Evolutionary conservation across 2,888 invertebrate genomes (phyloP).

Genomic region (Gymnosoma rotundatum): DNA sequence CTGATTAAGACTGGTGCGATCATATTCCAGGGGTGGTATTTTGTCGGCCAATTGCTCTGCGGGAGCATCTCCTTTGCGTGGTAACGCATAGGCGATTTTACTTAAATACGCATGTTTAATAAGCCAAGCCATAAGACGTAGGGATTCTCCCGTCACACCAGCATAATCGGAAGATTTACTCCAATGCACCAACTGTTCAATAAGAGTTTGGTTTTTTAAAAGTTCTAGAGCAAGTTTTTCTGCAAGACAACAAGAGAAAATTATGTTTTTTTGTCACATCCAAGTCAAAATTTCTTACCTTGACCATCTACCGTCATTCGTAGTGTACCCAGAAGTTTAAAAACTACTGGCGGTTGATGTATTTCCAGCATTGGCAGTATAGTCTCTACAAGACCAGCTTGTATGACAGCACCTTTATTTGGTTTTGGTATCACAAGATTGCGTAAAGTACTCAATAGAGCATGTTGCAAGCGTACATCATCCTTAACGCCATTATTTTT

Average conservation of each 20-base stretch:
- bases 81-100: constrained; percentile 79
- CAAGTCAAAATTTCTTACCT: constrained; percentile 71
- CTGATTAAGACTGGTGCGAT: constrained; percentile 79
- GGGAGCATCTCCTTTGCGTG: constrained; percentile 79
- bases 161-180: constrained; percentile 90
- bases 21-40: constrained; percentile 77
- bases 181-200: constrained; percentile 88
- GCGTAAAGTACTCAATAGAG: constrained; percentile 87
- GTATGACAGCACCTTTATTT: constrained; percentile 89
- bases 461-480: constrained; percentile 84
- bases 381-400: constrained; percentile 88
- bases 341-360: constrained; percentile 90
- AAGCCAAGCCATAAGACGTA: constrained; percentile 90
- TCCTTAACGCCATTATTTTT: constrained; percentile 85
- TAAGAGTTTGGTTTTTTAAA: constrained; percentile 85
- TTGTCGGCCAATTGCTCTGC: constrained; percentile 78
- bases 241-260: constrained; percentile 78
- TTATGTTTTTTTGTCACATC: background rate
- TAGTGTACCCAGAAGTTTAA: constrained; percentile 92
- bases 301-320: constrained; percentile 94
- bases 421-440: constrained; percentile 88
- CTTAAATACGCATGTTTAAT: constrained; percentile 86
- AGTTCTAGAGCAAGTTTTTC: constrained; percentile 88
- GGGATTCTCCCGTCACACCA: constrained; percentile 92
- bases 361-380: constrained; percentile 87